phyloP scores from a whole-genome alignment of 23 tunicate genomes.

The Halocynthia roretzi region DNA sequence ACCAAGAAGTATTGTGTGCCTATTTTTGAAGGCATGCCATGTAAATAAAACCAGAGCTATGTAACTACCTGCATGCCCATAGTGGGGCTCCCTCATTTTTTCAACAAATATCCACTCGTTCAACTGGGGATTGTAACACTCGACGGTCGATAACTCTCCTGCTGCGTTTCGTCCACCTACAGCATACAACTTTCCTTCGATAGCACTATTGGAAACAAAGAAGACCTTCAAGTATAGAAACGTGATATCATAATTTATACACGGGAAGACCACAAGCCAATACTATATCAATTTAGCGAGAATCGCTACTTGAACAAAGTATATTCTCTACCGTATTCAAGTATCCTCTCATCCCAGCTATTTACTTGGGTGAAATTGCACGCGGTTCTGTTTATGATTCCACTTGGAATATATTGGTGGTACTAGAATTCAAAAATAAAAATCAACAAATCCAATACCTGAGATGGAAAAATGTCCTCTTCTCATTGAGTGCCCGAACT shows the following conservation, averaged over 20 bases:
- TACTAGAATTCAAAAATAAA: neutral
- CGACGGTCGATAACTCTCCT: conserved; percentile 93
- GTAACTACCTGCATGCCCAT: conserved; percentile 89
- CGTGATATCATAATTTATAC: neutral
- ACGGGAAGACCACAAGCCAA: neutral
- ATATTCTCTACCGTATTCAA: too few relatives aligned
- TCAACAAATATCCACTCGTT: conserved; percentile 95
- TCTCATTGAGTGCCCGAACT: conserved; percentile 70
- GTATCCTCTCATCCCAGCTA: too few relatives aligned
- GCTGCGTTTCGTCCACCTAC: conserved; percentile 98
- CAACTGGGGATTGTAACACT: conserved; percentile 76
- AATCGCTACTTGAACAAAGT: too few relatives aligned
- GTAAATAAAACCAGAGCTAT: too few relatives aligned
- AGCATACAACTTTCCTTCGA: conserved; percentile 89
- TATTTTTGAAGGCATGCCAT: too few relatives aligned
- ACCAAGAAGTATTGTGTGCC: too few relatives aligned
- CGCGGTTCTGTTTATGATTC: too few relatives aligned
- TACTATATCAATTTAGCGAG: too few relatives aligned
- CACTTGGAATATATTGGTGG: neutral
- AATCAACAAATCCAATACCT: conserved; percentile 26
- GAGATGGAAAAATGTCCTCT: conserved; percentile 91
- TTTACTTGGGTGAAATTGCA: too few relatives aligned
- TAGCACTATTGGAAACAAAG: conserved; percentile 51
- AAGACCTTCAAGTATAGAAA: neutral
- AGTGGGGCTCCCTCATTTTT: conserved; percentile 98